Evolutionary conservation across 2,888 invertebrate species (phyloP).

Genomic region (Melanostoma mellinum): DNA sequence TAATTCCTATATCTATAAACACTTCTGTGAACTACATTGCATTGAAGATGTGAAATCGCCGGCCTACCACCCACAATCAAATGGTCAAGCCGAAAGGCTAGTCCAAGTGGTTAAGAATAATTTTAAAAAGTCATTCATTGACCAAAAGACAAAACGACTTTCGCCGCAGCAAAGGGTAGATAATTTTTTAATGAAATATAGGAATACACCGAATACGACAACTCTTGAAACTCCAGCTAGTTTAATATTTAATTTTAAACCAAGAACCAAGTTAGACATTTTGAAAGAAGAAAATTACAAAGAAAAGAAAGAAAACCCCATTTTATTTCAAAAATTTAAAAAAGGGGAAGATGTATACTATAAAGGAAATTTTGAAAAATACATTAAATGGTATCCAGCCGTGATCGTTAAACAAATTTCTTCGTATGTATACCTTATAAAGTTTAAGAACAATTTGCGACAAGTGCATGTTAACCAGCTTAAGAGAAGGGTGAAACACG

Average conservation of each 20-base stretch:
- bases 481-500: not conserved
- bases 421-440: conserved; percentile 14
- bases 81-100: conserved; percentile 14
- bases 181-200: conserved; percentile 1
- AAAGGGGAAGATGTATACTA: conserved; percentile 1
- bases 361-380: conserved; percentile 1
- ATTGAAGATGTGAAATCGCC: conserved; percentile 26
- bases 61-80: conserved; percentile 10
- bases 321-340: not conserved
- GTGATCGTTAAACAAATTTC: conserved; percentile 6
- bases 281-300: not conserved
- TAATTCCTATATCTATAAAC: conserved; percentile 3
- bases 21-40: conserved; percentile 21
- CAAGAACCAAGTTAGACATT: no score
- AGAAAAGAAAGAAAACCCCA: not conserved
- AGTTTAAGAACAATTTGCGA: conserved; percentile 1
- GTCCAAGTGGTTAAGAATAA: conserved; percentile 29
- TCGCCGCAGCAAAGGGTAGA: conserved; percentile 3
- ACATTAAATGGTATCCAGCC: conserved; percentile 1
- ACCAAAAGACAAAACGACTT: conserved; percentile 6
- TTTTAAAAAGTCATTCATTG: not conserved
- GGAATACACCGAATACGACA: conserved; percentile 3
- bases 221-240: conserved; percentile 2
- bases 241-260: conserved; percentile 3
- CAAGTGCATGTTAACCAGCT: conserved; percentile 1